phyloP scores from a whole-genome alignment of 2,113 vertebrate genomes.

The Aplodontia rufa region DNA sequence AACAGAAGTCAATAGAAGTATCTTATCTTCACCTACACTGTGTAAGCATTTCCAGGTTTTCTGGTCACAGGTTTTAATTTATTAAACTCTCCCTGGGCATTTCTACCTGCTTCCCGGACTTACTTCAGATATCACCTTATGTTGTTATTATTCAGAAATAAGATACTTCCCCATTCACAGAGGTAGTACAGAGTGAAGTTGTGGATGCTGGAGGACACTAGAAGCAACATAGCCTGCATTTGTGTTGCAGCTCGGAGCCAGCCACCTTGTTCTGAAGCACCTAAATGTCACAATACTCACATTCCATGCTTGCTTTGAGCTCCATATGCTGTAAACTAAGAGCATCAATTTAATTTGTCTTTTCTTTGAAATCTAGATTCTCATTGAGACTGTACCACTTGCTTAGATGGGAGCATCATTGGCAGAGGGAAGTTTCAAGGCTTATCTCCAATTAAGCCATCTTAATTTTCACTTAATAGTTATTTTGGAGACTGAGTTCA shows the following conservation, averaged over 20 bases:
- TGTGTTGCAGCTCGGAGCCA: not conserved
- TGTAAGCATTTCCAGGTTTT: not conserved
- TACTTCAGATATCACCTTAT: not conserved
- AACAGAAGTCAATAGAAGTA: not conserved
- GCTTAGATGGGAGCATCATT: not conserved
- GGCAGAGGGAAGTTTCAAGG: not conserved
- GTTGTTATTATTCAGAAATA: not conserved
- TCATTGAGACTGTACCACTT: not conserved
- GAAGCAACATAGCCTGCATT: not conserved
- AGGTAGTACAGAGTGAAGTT: not conserved
- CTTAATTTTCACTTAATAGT: not conserved
- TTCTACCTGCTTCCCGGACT: not conserved
- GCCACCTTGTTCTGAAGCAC: not conserved
- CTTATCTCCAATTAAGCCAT: not conserved
- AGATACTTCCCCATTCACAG: not conserved
- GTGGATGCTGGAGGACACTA: not conserved
- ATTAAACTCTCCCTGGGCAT: not conserved
- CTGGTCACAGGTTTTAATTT: not conserved
- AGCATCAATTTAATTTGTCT: not conserved
- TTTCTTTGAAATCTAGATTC: not conserved
- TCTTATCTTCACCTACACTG: not conserved
- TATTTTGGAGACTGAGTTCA: not conserved
- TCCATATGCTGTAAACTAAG: not conserved
- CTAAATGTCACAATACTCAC: not conserved
- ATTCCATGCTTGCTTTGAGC: not conserved